Conservation (phyloP, 2,113 vertebrate genomes). For the Ascaphus truei region DNA sequence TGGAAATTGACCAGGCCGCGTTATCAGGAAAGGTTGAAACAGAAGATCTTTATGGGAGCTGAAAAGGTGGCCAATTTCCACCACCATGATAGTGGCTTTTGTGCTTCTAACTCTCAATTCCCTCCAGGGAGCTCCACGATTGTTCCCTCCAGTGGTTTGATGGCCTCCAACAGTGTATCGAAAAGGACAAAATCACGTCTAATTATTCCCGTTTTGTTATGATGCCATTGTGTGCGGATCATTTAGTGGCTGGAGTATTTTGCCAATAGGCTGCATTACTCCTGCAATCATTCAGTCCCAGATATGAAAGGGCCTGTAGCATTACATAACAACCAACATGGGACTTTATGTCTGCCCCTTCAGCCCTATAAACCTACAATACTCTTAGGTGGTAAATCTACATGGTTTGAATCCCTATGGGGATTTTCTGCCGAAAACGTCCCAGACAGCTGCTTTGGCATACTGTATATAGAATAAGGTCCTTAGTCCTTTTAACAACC, state of each 20-base stretch:
- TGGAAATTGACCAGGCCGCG: too few species aligned
- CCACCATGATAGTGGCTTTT: neutral
- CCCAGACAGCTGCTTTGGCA: too few species aligned
- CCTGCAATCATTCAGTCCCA: neutral
- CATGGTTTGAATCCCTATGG: too few species aligned
- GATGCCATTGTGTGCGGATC: constrained; percentile 12
- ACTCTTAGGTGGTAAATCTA: too few species aligned
- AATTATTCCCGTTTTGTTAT: constrained; percentile 8
- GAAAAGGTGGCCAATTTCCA: neutral
- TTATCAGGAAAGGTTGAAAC: neutral
- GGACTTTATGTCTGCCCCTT: too few species aligned
- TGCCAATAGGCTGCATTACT: constrained; percentile 6
- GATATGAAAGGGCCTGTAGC: neutral
- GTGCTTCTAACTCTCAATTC: neutral
- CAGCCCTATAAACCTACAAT: neutral
- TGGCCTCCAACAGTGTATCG: neutral
- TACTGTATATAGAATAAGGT: too few species aligned
- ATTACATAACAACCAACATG: neutral
- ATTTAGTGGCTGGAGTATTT: constrained; percentile 9
- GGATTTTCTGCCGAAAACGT: too few species aligned
- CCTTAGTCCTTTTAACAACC: neutral
- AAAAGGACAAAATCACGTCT: neutral
- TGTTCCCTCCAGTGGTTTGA: neutral
- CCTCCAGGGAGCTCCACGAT: neutral
- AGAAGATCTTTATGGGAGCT: neutral